phyloP scores from a whole-genome alignment of 2,797 vertebrate genomes.

The Semotilus atromaculatus region DNA sequence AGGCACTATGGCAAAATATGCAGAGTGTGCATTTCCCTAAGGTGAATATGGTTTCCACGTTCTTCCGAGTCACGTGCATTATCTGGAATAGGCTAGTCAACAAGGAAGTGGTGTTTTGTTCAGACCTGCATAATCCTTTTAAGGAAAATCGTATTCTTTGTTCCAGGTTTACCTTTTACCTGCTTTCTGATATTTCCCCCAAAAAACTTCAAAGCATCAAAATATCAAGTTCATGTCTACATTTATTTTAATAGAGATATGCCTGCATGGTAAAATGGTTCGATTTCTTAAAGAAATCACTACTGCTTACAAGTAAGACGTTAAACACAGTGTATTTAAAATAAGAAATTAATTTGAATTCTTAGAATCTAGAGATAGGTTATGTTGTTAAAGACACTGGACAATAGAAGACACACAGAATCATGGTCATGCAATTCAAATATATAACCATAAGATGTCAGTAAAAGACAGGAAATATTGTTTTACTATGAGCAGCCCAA shows the following conservation, averaged over 20 bases:
- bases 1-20: neutral
- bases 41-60: neutral
- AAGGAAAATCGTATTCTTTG: neutral
- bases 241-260: neutral
- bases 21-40: neutral
- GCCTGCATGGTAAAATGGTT: neutral
- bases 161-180: neutral
- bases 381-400: no score
- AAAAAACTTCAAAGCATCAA: neutral
- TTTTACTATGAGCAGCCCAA: neutral
- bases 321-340: neutral
- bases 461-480: neutral
- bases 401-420: neutral
- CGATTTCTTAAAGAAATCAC: neutral
- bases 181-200: neutral
- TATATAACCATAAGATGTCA: constrained; percentile 43
- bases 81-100: constrained; percentile 29
- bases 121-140: neutral
- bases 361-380: neutral
- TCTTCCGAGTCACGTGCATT: neutral
- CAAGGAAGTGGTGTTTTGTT: constrained; percentile 1
- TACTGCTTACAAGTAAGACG: neutral
- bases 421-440: neutral
- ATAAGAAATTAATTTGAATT: neutral
- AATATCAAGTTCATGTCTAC: neutral